A percentile compares a stretch with the other conserved stretches of the same genome.
phyloP scores from a whole-genome alignment of 2,888 invertebrate genomes.

The Leptopilina syphax region DNA sequence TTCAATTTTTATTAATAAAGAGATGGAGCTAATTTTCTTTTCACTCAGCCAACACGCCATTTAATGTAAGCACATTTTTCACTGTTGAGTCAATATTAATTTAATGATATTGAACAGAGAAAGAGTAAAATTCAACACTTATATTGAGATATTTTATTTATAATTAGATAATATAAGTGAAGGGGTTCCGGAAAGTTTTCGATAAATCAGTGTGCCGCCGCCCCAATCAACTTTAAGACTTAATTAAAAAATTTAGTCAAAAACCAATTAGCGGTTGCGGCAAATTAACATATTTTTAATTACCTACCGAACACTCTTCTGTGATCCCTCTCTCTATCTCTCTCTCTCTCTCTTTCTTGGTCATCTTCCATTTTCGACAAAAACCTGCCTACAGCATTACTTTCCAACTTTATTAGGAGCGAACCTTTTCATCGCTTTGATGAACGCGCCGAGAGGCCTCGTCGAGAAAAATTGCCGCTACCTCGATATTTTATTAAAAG shows the following conservation, averaged over 20 bases:
- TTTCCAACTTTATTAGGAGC: slow-evolving; percentile 59
- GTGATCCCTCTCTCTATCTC: slow-evolving; percentile 2
- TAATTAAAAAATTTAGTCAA: slow-evolving; percentile 71
- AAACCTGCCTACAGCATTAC: slow-evolving; percentile 60
- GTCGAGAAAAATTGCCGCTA: slow-evolving; percentile 24
- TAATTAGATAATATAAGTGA: slow-evolving; percentile 63
- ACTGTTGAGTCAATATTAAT: slow-evolving; percentile 15
- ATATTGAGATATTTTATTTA: slow-evolving; percentile 57
- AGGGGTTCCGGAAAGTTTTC: slow-evolving; percentile 52
- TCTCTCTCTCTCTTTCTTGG: background rate
- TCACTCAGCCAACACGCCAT: background rate
- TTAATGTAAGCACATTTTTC: background rate
- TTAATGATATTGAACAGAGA: background rate
- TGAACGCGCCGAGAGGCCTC: slow-evolving; percentile 22
- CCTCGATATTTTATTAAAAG: slow-evolving; percentile 24
- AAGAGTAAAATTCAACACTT: slow-evolving; percentile 34
- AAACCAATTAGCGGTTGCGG: slow-evolving; percentile 72
- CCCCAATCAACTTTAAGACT: slow-evolving; percentile 68
- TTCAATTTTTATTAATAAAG: background rate
- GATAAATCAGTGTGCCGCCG: slow-evolving; percentile 71
- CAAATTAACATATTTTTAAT: slow-evolving; percentile 75
- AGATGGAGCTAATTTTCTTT: slow-evolving; percentile 8
- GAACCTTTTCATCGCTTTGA: slow-evolving; percentile 50
- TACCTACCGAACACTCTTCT: slow-evolving; percentile 60
- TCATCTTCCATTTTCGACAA: slow-evolving; percentile 43